phyloP scores from a whole-genome alignment of 2,113 vertebrate species.

The Leucoraja erinaceus region DNA sequence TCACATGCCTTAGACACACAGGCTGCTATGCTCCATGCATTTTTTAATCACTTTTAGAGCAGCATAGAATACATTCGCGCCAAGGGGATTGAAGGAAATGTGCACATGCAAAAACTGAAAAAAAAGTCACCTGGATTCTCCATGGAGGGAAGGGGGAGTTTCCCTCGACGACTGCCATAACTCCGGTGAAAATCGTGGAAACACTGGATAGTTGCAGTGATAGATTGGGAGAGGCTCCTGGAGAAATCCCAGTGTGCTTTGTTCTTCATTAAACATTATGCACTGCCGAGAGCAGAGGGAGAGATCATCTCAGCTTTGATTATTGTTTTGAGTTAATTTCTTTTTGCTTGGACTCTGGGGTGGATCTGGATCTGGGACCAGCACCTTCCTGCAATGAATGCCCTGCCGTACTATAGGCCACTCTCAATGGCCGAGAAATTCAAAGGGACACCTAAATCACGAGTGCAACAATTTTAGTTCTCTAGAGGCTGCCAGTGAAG shows the following conservation, averaged over 20 bases:
- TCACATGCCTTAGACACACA: constrained; percentile 35
- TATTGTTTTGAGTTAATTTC: background rate
- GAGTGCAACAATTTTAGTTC: background rate
- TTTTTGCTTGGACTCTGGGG: background rate
- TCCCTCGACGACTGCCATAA: background rate
- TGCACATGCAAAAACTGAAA: background rate
- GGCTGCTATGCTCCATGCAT: constrained; percentile 30
- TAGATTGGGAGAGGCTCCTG: background rate
- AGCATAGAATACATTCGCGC: background rate
- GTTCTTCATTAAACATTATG: background rate
- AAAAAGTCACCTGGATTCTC: background rate
- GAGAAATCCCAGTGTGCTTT: background rate
- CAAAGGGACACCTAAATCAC: background rate
- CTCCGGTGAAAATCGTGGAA: background rate
- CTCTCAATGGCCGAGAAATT: background rate
- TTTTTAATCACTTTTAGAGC: constrained; percentile 36
- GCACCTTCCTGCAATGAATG: background rate
- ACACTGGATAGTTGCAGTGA: background rate
- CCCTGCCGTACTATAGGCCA: background rate
- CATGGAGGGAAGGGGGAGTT: background rate
- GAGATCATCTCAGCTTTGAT: background rate
- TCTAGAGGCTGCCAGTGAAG: background rate
- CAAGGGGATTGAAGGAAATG: background rate
- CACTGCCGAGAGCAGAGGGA: background rate
- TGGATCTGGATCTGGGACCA: background rate